Percentiles rank a stretch among this genome's conserved stretches.
Conservation (phyloP, 2,888 invertebrate species). For the Dione vanillae region DNA sequence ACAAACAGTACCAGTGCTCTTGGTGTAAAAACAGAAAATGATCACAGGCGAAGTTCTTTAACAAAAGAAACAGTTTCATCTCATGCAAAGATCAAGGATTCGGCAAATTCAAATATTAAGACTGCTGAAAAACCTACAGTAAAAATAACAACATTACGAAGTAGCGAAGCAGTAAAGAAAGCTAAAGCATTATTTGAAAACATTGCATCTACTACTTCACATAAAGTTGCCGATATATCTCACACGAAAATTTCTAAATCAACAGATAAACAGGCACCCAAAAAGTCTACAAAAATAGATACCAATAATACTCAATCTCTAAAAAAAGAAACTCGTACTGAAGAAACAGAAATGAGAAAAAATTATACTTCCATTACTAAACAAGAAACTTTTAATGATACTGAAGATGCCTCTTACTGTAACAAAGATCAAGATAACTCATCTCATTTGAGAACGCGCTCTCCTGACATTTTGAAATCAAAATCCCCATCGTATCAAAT, state of each 20-base stretch:
- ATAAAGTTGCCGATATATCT: slow-evolving; percentile 57
- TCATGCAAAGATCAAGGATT: slow-evolving; percentile 59
- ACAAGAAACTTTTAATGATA: slow-evolving; percentile 51
- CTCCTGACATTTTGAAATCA: slow-evolving; percentile 60
- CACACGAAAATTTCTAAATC: slow-evolving; percentile 68
- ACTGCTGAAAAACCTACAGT: slow-evolving; percentile 59
- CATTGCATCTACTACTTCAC: slow-evolving; percentile 75
- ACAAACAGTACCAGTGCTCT: slow-evolving; percentile 42
- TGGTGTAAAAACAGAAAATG: slow-evolving; percentile 49
- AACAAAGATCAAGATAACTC: slow-evolving; percentile 56
- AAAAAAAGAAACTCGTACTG: slow-evolving; percentile 59
- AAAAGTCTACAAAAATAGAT: slow-evolving; percentile 65
- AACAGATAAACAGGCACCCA: slow-evolving; percentile 69
- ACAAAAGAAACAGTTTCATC: slow-evolving; percentile 62
- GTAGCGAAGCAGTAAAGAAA: slow-evolving; percentile 87
- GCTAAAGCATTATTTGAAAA: slow-evolving; percentile 89
- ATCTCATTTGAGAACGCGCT: slow-evolving; percentile 54
- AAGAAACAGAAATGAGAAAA: slow-evolving; percentile 56
- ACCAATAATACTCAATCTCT: slow-evolving; percentile 58
- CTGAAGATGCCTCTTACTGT: slow-evolving; percentile 33
- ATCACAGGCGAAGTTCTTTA: slow-evolving; percentile 50
- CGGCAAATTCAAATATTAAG: slow-evolving; percentile 56
- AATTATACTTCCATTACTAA: slow-evolving; percentile 45
- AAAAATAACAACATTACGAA: slow-evolving; percentile 78
- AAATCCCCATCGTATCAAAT: slow-evolving; percentile 61